These are phyloP conservation scores for Euproctis similis DNA, from an alignment of 2,888 invertebrate species.

Conservation along the genomic window DNA sequence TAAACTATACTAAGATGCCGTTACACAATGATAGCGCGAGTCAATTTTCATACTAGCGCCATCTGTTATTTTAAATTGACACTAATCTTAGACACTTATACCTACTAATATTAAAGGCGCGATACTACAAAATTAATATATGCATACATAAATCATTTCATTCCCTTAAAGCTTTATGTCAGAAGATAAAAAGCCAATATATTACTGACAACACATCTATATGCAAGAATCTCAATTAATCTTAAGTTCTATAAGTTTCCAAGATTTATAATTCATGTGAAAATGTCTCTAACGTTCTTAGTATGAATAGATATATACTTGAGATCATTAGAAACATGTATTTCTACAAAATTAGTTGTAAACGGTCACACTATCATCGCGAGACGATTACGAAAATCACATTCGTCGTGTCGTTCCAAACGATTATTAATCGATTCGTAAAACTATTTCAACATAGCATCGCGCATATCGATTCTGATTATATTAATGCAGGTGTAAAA, in stretches of 20 bases:
- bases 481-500: constrained; percentile 48
- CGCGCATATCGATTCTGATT: constrained; percentile 42
- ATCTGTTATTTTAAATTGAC: too few species aligned
- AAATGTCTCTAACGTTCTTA: constrained; percentile 5
- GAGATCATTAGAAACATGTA: constrained; percentile 28
- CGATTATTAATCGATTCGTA: constrained; percentile 38
- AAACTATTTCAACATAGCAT: constrained; percentile 34
- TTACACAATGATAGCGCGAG: too few species aligned
- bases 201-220: constrained; percentile 4
- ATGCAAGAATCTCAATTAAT: constrained; percentile 21
- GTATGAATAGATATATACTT: constrained; percentile 34
- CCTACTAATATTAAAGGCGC: too few species aligned
- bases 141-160: constrained; percentile 1
- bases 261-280: constrained; percentile 22
- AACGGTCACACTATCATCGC: constrained; percentile 32
- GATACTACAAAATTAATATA: too few species aligned
- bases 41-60: too few species aligned
- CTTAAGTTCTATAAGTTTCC: constrained; percentile 22
- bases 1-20: too few species aligned
- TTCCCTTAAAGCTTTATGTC: constrained; percentile 6
- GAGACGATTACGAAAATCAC: constrained; percentile 39
- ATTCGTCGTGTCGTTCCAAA: constrained; percentile 33
- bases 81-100: too few species aligned
- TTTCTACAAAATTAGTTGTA: constrained; percentile 25
- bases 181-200: constrained; percentile 7